Evolutionary conservation across 2,113 vertebrate species (phyloP), one percentile per base, ranked within the genome.

Genomic region (Chrysemys picta): DNA sequence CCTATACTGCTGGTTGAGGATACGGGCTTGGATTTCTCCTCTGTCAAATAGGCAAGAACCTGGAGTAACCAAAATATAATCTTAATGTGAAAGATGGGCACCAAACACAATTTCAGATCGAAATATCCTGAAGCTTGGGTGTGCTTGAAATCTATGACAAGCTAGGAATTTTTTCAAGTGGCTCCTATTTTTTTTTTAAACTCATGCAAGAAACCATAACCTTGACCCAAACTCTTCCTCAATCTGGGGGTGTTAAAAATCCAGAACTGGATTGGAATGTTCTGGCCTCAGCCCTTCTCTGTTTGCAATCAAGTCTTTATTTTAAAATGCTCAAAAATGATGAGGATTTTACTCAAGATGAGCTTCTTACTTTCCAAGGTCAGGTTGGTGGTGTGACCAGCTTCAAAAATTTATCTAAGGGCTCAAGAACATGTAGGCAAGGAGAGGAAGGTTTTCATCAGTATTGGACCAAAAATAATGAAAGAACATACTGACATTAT

Each of bases 401-500:
- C 19, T 72, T 72, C 9, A 9, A 22, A 72, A 38, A 2, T 72
- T 38, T 38, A 72, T 22, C 9, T 10, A 38, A 72, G 65, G 65
- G 65, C 65, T 72, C n/a, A 21, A 38, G 35, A 72, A 38, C 10
- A 38, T 38, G n/a, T 21, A 72, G 19, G 17, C 65, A n/a, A 69
- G 35, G 65, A 25, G 24, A 92, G 16, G 14, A 76, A 79, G 11
- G 45, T 72, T 38, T 72, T n/a, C 8, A n/a, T 69, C 35, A 69
- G 16, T n/a, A 62, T 19, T n/a, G 65, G n/a, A 8, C 65, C 65
- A 72, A n/a, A 49, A 17, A 13, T 80, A 29, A 27, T 93, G 42
- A 88, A 94, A 93, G 56, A 96, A 75, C 24, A 24, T 27, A 45
- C 45, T 93, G 87, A 56, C 85, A 97, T 97, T 80, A 90, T 72